phyloP scores from a whole-genome alignment of 2,888 invertebrate genomes.

The Pollenia griseotomentosa region DNA sequence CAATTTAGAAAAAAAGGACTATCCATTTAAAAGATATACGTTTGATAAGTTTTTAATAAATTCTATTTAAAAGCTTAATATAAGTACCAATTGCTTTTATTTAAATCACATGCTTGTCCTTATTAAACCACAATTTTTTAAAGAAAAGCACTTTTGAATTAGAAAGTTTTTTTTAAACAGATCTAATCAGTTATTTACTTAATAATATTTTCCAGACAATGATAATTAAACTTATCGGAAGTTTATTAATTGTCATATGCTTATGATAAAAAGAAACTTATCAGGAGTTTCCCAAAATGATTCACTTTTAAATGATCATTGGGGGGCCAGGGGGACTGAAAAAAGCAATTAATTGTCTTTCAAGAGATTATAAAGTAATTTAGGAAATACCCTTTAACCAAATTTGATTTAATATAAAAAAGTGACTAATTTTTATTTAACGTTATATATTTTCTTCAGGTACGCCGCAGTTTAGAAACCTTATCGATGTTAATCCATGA shows the following conservation, averaged over 20 bases:
- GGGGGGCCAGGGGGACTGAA: no score
- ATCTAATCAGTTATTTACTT: constrained; percentile 12
- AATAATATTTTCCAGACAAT: not conserved
- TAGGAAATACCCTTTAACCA: constrained; percentile 9
- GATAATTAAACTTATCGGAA: not conserved
- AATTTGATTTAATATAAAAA: not conserved
- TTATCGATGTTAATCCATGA: constrained; percentile 88
- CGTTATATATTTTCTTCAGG: constrained; percentile 85
- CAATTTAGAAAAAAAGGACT: no score
- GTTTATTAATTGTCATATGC: not conserved
- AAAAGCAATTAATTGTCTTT: not conserved
- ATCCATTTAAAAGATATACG: no score
- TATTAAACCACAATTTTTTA: not conserved
- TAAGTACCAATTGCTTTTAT: not conserved
- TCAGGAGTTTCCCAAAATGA: constrained; percentile 16
- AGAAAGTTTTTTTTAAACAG: not conserved
- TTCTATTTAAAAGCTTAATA: no score
- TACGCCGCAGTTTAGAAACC: constrained; percentile 92
- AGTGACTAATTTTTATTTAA: constrained; percentile 8
- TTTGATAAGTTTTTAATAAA: no score
- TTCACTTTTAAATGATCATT: not conserved
- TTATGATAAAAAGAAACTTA: not conserved
- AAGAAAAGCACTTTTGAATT: not conserved
- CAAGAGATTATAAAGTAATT: constrained; percentile 4
- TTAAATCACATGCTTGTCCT: not conserved